Percentiles rank a stretch among this genome's conserved stretches.
phyloP scores from a whole-genome alignment of 53 echinoderm and acorn worm genomes.

The Zoroaster sp. region DNA sequence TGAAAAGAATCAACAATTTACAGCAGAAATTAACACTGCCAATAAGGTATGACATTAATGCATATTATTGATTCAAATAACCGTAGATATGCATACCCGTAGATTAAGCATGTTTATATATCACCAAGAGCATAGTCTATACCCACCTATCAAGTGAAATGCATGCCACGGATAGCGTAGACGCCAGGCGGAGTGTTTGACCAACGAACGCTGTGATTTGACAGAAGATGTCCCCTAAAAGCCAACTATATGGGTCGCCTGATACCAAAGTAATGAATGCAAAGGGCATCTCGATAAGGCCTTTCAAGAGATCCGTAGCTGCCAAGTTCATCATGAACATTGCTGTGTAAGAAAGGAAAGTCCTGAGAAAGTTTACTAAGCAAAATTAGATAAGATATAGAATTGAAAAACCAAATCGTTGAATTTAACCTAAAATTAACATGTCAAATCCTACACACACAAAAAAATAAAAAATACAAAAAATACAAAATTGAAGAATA shows the following conservation, averaged over 20 bases:
- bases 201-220: conserved; percentile 14
- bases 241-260: neutral
- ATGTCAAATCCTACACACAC: no score
- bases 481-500: no score
- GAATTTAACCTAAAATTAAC: no score
- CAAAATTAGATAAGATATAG: no score
- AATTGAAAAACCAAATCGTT: no score
- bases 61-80: neutral
- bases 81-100: neutral
- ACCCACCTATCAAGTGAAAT: conserved; percentile 22
- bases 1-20: no score
- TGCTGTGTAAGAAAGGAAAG: neutral
- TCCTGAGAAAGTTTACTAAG: no score
- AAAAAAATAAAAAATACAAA: no score
- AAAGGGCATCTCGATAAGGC: conserved; percentile 27
- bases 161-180: conserved; percentile 26
- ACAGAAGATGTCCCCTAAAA: conserved; percentile 29
- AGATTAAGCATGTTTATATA: neutral
- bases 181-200: conserved; percentile 13
- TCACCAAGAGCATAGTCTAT: neutral
- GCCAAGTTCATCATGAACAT: conserved; percentile 47
- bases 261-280: conserved; percentile 25
- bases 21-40: no score
- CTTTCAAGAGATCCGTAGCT: conserved; percentile 24
- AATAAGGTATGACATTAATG: neutral